These are phyloP conservation scores for Drosophila obscura DNA, from an alignment of 1,140 invertebrate species.

Conservation along the genomic window DNA sequence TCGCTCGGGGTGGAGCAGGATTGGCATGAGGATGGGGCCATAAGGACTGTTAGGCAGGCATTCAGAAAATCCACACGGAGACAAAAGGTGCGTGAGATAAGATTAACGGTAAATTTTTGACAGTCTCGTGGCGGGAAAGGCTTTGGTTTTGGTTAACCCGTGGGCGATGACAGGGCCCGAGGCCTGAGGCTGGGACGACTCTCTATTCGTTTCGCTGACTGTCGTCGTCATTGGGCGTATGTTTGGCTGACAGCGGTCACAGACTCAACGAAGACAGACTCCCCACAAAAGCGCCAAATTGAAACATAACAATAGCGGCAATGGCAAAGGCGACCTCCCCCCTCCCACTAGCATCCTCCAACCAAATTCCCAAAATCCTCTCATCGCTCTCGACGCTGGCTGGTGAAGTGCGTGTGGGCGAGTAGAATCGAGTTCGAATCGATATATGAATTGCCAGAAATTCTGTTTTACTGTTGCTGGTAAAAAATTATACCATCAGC, in stretches of 20 bases:
- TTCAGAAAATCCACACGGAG: conserved; percentile 15
- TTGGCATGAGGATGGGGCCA: not conserved
- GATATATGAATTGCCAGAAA: conserved; percentile 45
- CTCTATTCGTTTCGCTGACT: conserved; percentile 1
- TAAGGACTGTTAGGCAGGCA: conserved; percentile 25
- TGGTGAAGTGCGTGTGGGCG: conserved; percentile 24
- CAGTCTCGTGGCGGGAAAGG: conserved; percentile 19
- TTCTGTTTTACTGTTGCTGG: not conserved
- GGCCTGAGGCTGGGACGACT: conserved; percentile 4
- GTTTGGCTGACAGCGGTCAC: conserved; percentile 32
- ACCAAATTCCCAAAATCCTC: conserved; percentile 22
- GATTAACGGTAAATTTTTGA: conserved; percentile 59
- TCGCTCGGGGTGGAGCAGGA: not conserved
- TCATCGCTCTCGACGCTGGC: conserved; percentile 13
- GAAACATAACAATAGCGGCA: conserved; percentile 70
- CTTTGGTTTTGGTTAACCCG: conserved; percentile 23
- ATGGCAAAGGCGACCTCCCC: conserved; percentile 17
- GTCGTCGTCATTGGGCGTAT: conserved; percentile 12
- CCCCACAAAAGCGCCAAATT: conserved; percentile 54
- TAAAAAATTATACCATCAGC: conserved; percentile 14
- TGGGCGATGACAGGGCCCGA: conserved; percentile 16
- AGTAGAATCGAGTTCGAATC: conserved; percentile 32
- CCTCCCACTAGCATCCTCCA: not conserved
- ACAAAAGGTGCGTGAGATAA: conserved; percentile 54
- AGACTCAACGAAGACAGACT: conserved; percentile 25